Percentiles rank a stretch among this genome's conserved stretches.
These are phyloP conservation scores for Cerastis leucographa DNA, from an alignment of 2,888 invertebrate species.

Conservation along the genomic window DNA sequence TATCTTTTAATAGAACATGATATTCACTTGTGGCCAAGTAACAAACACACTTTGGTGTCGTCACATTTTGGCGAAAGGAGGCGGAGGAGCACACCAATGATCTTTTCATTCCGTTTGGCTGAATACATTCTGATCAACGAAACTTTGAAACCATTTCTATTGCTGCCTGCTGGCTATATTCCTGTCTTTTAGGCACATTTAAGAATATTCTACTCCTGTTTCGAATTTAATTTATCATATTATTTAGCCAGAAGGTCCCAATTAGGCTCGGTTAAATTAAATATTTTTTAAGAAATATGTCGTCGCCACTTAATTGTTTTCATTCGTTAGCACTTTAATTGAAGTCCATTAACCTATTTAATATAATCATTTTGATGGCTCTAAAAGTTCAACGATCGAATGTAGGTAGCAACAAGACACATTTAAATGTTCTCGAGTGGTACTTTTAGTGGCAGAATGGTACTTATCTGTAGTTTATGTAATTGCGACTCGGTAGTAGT, in stretches of 20 bases:
- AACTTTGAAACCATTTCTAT: background rate
- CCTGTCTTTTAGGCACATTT: background rate
- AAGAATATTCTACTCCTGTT: background rate
- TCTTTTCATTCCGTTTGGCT: background rate
- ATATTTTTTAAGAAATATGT: background rate
- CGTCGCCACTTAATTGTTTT: background rate
- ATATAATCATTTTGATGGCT: conserved; percentile 31
- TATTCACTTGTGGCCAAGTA: background rate
- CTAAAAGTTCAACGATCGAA: conserved; percentile 47
- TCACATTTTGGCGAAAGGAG: background rate
- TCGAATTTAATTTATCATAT: background rate
- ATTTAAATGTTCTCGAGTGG: conserved; percentile 28
- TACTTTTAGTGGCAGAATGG: conserved; percentile 53
- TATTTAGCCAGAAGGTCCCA: background rate
- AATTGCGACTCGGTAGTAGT: conserved; percentile 33
- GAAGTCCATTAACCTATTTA: conserved; percentile 33
- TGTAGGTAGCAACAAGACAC: conserved; percentile 33
- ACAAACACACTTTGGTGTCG: background rate
- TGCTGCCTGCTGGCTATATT: background rate
- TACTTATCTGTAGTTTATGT: conserved; percentile 50
- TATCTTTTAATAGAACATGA: background rate
- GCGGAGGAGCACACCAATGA: background rate
- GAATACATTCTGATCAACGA: background rate
- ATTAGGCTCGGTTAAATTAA: background rate
- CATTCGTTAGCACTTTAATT: conserved; percentile 18